Evolutionary conservation across 2,888 invertebrate genomes (phyloP).

Genomic region (Ceraclea dissimilis): DNA sequence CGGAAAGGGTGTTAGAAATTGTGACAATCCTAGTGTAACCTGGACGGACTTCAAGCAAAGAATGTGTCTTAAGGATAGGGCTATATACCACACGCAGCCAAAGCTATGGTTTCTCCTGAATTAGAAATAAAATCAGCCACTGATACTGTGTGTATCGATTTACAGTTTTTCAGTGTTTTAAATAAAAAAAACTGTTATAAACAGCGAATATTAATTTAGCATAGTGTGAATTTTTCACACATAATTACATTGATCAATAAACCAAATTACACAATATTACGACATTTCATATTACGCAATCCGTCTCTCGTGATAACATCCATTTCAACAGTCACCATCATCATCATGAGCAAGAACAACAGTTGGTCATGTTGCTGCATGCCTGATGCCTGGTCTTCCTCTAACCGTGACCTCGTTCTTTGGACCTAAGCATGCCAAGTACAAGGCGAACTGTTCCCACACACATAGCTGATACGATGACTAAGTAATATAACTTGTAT

Average conservation of each 20-base stretch:
- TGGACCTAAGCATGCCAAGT: constrained; percentile 27
- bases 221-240: too few relatives aligned
- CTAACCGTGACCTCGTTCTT: constrained; percentile 26
- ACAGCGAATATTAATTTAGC: too few relatives aligned
- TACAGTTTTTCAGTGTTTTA: too few relatives aligned
- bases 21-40: not conserved
- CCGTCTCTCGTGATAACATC: not conserved
- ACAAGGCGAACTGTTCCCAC: constrained; percentile 24
- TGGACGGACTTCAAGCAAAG: not conserved
- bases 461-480: too few relatives aligned
- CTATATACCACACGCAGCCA: not conserved
- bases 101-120: too few relatives aligned
- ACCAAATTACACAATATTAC: too few relatives aligned
- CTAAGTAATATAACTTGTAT: too few relatives aligned
- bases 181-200: too few relatives aligned
- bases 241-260: too few relatives aligned
- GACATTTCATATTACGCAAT: not conserved
- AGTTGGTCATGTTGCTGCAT: not conserved
- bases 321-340: not conserved
- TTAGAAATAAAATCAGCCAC: too few relatives aligned
- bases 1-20: not conserved
- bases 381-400: constrained; percentile 20
- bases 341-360: not conserved
- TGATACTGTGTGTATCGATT: too few relatives aligned
- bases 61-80: not conserved